Conservation (phyloP, 1,140 invertebrate species). For the Charaxes varanes region DNA sequence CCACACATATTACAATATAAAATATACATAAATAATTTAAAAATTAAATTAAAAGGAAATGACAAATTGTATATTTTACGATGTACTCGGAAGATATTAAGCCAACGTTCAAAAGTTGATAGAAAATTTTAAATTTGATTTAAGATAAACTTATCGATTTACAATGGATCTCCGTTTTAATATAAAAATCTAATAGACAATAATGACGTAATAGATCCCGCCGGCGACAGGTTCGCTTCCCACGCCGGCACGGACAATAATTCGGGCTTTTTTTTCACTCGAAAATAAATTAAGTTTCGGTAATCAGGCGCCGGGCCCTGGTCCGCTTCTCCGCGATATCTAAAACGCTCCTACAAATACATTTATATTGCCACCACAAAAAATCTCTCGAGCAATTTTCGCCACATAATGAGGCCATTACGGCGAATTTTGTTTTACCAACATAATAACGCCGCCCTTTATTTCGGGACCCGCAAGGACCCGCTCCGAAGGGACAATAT, state of each 20-base stretch:
- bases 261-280: constrained; percentile 61
- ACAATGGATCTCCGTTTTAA: constrained; percentile 68
- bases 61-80: no score
- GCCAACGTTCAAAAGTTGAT: no score
- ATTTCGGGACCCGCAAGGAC: constrained; percentile 61
- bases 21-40: no score
- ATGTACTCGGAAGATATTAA: no score
- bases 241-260: constrained; percentile 56
- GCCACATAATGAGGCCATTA: constrained; percentile 73
- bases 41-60: no score
- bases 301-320: constrained; percentile 64
- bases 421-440: constrained; percentile 73
- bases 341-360: constrained; percentile 73
- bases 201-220: constrained; percentile 71
- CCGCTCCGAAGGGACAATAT: constrained; percentile 65
- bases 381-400: constrained; percentile 71
- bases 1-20: no score
- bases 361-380: constrained; percentile 71
- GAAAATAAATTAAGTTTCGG: constrained; percentile 72
- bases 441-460: constrained; percentile 71
- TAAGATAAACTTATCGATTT: constrained; percentile 40
- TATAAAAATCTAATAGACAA: constrained; percentile 70
- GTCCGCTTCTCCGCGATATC: constrained; percentile 68
- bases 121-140: constrained; percentile 8
- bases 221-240: constrained; percentile 68